Evolutionary conservation across 92 coral and sea anemone genomes (phyloP).

Genomic region (Heliopora coerulea): DNA sequence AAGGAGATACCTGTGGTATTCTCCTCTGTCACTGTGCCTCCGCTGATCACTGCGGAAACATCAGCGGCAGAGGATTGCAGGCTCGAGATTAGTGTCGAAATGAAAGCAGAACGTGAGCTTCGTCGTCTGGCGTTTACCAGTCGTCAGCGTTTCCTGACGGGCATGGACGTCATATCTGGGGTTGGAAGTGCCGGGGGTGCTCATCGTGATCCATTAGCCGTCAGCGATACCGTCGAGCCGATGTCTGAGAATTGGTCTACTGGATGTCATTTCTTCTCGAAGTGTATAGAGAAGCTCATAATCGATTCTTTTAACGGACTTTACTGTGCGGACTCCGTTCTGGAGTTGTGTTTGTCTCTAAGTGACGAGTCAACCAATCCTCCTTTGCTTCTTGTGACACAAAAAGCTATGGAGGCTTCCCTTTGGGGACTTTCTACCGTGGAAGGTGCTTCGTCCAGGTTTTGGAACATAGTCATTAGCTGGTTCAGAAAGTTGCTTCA

Average conservation of each 20-base stretch:
- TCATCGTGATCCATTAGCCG: background rate
- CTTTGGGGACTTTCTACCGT: conserved; percentile 7
- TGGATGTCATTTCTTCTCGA: conserved; percentile 19
- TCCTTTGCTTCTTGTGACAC: conserved; percentile 11
- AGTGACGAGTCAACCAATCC: background rate
- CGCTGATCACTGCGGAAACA: conserved; percentile 60
- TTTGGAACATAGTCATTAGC: conserved; percentile 12
- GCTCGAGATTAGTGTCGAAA: conserved; percentile 84
- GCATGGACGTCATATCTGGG: conserved; percentile 28
- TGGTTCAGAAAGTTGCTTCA: conserved; percentile 27
- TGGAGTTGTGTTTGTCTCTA: conserved; percentile 26
- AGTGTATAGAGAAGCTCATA: conserved; percentile 17
- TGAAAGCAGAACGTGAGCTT: conserved; percentile 95
- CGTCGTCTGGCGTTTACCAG: conserved; percentile 34
- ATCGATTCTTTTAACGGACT: conserved; percentile 19
- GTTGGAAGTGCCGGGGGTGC: background rate
- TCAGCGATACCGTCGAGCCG: background rate
- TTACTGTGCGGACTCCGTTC: conserved; percentile 19
- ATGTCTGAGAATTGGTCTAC: background rate
- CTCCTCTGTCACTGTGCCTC: conserved; percentile 10
- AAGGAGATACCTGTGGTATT: background rate
- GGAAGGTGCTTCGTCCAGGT: conserved; percentile 18
- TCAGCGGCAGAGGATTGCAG: conserved; percentile 90
- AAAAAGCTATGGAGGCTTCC: conserved; percentile 20
- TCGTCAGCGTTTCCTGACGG: conserved; percentile 36